Evolutionary conservation across 2,113 vertebrate genomes (phyloP), one percentile per base, ranked within the genome.

Genomic region (Mirounga angustirostris): DNA sequence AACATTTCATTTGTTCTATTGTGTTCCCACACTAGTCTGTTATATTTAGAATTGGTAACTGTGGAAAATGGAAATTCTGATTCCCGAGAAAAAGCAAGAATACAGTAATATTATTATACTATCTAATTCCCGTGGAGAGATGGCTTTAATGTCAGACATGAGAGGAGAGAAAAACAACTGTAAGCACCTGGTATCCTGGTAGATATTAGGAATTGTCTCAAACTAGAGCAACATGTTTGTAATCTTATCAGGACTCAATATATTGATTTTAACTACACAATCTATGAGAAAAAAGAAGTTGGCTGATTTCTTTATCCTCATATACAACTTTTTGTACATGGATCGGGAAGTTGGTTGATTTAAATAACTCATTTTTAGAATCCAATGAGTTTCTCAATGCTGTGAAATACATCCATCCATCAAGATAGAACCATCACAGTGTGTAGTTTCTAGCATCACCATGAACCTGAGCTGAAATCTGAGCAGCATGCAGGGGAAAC

Each of bases 41-140:
- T 96, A 80, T 76, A 96, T 84, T 98, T 96, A 87, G 79, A 94
- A 67, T 87, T 40, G 83, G 15, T 91, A 87, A 86, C 14, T 61
- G 56, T 89, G 21, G 30, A 85, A 96, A 84, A 86, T 91, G 15
- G 33, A 92, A 89, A 94, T 80, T 91, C 69, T 86, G 5, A 89
- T 86, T 96, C 24, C 74, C 13, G 28, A n/a, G 24, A 61, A 84
- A 84, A 54, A 69, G 8, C 15, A 95, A 50, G 3, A 87, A 67
- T 36, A 52, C 71, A 92, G 0, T 81, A 63, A 91, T 87, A 40
- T 30, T 71, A 61, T 69, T 85, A 9, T 79, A 78, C 50, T 91
- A 43, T 52, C 40, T 40, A 63, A n/a, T 86, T 93, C 40, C 40
- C 4, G 19, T 28, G 54, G 46, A 91, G 46, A 96, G 15, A 59